Evolutionary conservation across 1,140 invertebrate species (phyloP).

Genomic region (Anagrus nilaparvatae): DNA sequence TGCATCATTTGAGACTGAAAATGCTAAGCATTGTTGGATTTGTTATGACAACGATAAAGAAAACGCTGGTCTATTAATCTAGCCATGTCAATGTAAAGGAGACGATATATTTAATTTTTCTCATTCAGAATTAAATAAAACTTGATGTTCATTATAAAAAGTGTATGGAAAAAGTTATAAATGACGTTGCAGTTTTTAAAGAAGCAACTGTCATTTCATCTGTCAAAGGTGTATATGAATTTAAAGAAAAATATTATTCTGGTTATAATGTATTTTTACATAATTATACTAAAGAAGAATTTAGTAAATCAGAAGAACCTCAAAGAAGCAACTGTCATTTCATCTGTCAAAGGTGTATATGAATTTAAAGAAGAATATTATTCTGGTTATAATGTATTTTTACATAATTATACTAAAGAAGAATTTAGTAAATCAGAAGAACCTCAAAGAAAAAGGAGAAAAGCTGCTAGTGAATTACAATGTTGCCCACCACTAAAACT

Average conservation of each 20-base stretch:
- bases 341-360: no score
- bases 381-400: no score
- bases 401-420: no score
- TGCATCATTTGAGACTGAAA: no score
- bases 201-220: slow-evolving; percentile 56
- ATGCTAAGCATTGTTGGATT: no score
- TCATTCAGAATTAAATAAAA: slow-evolving; percentile 83
- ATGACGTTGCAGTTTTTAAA: slow-evolving; percentile 83
- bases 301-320: slow-evolving; percentile 85
- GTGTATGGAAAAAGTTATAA: slow-evolving; percentile 81
- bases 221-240: slow-evolving; percentile 80
- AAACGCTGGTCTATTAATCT: no score
- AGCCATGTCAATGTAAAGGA: no score
- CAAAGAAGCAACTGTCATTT: no score
- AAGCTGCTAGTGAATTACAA: slow-evolving; percentile 64
- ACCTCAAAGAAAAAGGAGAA: slow-evolving; percentile 74
- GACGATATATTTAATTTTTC: no score
- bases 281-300: slow-evolving; percentile 91
- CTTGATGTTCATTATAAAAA: slow-evolving; percentile 71
- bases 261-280: slow-evolving; percentile 97
- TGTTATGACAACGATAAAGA: no score
- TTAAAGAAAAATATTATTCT: slow-evolving; percentile 72
- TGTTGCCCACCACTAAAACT: slow-evolving; percentile 87
- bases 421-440: no score
- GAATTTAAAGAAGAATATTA: no score